Conservation (phyloP, 2,797 vertebrate genomes). For the Callimico goeldii region DNA sequence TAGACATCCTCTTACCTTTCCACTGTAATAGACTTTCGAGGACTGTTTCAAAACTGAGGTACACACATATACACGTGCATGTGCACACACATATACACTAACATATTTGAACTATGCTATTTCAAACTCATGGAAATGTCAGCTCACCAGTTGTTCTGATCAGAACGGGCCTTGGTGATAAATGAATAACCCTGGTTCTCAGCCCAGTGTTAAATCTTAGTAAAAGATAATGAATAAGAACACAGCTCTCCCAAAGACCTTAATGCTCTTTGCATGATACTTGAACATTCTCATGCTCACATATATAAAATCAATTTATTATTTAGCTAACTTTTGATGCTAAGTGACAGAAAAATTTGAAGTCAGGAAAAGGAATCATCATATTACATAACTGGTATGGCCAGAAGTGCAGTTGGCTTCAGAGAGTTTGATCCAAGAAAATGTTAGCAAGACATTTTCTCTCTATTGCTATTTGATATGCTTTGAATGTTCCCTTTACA, state of each 20-base stretch:
- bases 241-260: background rate
- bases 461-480: background rate
- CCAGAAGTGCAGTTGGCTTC: background rate
- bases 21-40: background rate
- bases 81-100: background rate
- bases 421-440: background rate
- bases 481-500: background rate
- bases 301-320: background rate
- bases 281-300: background rate
- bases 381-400: background rate
- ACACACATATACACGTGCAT: background rate
- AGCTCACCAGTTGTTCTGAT: background rate
- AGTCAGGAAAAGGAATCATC: background rate
- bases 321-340: background rate
- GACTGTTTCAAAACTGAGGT: background rate
- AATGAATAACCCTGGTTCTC: background rate
- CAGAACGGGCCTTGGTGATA: background rate
- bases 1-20: background rate
- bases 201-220: background rate
- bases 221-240: background rate
- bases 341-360: background rate
- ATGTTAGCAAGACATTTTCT: background rate
- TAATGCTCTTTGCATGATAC: background rate
- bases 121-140: background rate
- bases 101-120: background rate